Conservation (phyloP, 1,140 invertebrate genomes). For the Epicauta chinensis region DNA sequence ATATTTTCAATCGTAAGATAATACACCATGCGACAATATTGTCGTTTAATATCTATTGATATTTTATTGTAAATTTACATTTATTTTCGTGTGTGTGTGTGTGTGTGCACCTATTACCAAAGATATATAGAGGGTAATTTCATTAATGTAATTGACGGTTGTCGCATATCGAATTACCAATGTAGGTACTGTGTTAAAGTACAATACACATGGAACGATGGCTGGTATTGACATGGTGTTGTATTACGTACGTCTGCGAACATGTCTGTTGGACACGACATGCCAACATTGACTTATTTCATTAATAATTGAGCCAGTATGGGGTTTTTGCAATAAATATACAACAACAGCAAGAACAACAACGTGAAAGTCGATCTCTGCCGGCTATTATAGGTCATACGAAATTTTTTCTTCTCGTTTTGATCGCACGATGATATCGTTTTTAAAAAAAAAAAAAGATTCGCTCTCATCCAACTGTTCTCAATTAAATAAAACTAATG, state of each 20-base stretch:
- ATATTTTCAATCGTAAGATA: slow-evolving; percentile 1
- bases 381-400: background rate
- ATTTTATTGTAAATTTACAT: too few relatives aligned
- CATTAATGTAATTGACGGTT: slow-evolving; percentile 13
- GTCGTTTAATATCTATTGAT: too few relatives aligned
- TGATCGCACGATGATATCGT: too few relatives aligned
- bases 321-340: slow-evolving; percentile 9
- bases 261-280: slow-evolving; percentile 17
- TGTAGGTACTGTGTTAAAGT: too few relatives aligned
- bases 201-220: slow-evolving; percentile 5
- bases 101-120: too few relatives aligned
- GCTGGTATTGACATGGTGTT: slow-evolving; percentile 14
- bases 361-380: slow-evolving; percentile 12
- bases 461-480: too few relatives aligned
- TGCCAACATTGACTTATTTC: slow-evolving; percentile 16
- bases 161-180: slow-evolving; percentile 6
- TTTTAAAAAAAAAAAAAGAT: too few relatives aligned
- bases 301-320: slow-evolving; percentile 15
- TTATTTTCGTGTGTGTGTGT: too few relatives aligned
- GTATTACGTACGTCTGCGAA: slow-evolving; percentile 15
- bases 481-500: too few relatives aligned
- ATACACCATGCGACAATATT: slow-evolving; percentile 7
- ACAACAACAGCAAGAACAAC: background rate
- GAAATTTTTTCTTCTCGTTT: too few relatives aligned
- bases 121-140: slow-evolving; percentile 8